These are phyloP conservation scores for Rhipidura dahli DNA, from an alignment of 2,113 vertebrate genomes.

Conservation along the genomic window DNA sequence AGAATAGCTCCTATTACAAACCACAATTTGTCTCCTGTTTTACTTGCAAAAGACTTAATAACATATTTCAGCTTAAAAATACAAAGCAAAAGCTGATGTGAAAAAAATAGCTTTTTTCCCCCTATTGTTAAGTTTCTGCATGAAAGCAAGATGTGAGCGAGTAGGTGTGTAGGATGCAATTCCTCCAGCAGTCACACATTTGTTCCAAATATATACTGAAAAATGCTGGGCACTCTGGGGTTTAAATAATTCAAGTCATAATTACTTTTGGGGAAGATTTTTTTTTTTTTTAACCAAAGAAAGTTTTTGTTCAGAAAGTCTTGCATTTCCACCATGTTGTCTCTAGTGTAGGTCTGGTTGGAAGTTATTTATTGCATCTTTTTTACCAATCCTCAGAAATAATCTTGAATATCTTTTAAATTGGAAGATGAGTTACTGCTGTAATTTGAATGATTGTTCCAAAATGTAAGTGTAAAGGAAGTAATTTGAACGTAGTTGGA, in stretches of 20 bases:
- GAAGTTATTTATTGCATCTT: neutral
- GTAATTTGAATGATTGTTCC: neutral
- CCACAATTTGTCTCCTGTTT: neutral
- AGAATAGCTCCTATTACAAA: neutral
- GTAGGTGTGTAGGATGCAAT: slow-evolving; percentile 22
- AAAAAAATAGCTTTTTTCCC: neutral
- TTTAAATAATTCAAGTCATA: neutral
- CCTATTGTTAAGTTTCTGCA: neutral
- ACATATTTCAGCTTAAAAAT: neutral
- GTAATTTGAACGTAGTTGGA: neutral
- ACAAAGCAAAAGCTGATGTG: neutral
- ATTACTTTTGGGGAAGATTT: neutral
- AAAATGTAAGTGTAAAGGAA: neutral
- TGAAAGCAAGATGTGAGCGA: neutral
- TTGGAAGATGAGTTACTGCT: neutral
- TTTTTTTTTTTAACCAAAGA: neutral
- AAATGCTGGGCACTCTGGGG: neutral
- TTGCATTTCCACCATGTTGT: neutral
- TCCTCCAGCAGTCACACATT: neutral
- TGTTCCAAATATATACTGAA: slow-evolving; percentile 24
- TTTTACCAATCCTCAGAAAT: neutral
- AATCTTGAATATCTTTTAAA: neutral
- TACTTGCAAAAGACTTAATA: neutral
- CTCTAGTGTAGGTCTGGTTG: neutral
- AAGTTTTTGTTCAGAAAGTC: neutral